A percentile compares a stretch with the other conserved stretches of the same genome.
These are phyloP conservation scores for Cynoglossus semilaevis DNA, from an alignment of 2,113 vertebrate species.

Conservation along the genomic window DNA sequence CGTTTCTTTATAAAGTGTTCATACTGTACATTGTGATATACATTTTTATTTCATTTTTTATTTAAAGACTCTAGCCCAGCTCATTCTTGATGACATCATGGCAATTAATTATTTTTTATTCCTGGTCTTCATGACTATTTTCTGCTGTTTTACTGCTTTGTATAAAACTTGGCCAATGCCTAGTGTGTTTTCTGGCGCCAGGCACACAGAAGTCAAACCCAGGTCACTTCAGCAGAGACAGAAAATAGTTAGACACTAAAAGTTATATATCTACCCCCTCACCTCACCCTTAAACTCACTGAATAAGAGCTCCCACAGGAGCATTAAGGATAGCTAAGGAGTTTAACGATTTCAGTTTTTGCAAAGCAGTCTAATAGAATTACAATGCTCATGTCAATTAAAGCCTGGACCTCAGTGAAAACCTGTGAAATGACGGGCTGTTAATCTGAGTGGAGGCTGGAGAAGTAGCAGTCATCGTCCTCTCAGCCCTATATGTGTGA, in stretches of 20 bases:
- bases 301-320: slow-evolving; percentile 31
- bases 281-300: background rate
- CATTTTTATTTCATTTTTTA: no score
- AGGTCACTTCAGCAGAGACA: slow-evolving; percentile 25
- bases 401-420: slow-evolving; percentile 33
- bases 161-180: slow-evolving; percentile 6
- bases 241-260: background rate
- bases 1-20: no score
- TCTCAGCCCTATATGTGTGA: slow-evolving; percentile 12
- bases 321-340: slow-evolving; percentile 33
- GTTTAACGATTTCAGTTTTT: slow-evolving; percentile 60
- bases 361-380: slow-evolving; percentile 41
- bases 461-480: slow-evolving; percentile 32
- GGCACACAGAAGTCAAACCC: slow-evolving; percentile 40
- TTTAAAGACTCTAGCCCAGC: no score
- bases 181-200: slow-evolving; percentile 38
- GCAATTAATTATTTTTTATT: no score
- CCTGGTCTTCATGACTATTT: no score
- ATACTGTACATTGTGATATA: no score
- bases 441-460: slow-evolving; percentile 27
- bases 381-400: slow-evolving; percentile 38
- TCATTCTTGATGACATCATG: no score
- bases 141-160: slow-evolving; percentile 38
- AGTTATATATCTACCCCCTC: background rate
- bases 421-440: slow-evolving; percentile 45